These are phyloP conservation scores for Serinus canaria DNA, from an alignment of 2,113 vertebrate genomes.

Conservation along the genomic window DNA sequence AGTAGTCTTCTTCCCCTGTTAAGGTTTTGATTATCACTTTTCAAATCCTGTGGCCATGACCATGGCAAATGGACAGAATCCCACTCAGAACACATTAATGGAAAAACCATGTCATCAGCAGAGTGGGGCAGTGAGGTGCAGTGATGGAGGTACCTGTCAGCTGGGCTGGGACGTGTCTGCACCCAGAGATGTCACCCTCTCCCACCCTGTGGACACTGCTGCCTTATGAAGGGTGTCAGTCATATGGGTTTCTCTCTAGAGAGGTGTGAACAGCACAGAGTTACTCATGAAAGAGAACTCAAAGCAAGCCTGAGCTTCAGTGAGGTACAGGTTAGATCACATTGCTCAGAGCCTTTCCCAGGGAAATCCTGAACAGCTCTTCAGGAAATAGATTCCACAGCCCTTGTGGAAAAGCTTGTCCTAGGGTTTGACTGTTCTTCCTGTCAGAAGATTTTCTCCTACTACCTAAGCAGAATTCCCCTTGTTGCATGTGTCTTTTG, in stretches of 20 bases:
- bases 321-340: neutral
- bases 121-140: neutral
- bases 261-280: neutral
- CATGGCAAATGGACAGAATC: neutral
- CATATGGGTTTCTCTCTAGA: neutral
- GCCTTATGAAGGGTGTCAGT: neutral
- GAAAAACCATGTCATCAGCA: neutral
- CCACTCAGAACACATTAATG: neutral
- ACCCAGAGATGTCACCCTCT: too few species aligned
- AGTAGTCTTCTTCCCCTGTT: neutral
- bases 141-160: neutral
- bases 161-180: neutral
- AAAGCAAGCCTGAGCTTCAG: neutral
- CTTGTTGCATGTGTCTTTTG: neutral
- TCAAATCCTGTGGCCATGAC: neutral
- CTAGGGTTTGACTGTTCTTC: neutral
- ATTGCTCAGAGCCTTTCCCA: neutral
- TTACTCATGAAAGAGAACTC: neutral
- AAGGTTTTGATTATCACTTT: neutral
- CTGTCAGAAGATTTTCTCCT: neutral
- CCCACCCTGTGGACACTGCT: neutral
- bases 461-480: neutral
- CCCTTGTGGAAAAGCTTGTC: neutral
- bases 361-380: neutral
- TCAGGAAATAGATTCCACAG: neutral